These are phyloP conservation scores for Megaleporinus macrocephalus DNA, from an alignment of 2,113 vertebrate genomes.

Conservation along the genomic window DNA sequence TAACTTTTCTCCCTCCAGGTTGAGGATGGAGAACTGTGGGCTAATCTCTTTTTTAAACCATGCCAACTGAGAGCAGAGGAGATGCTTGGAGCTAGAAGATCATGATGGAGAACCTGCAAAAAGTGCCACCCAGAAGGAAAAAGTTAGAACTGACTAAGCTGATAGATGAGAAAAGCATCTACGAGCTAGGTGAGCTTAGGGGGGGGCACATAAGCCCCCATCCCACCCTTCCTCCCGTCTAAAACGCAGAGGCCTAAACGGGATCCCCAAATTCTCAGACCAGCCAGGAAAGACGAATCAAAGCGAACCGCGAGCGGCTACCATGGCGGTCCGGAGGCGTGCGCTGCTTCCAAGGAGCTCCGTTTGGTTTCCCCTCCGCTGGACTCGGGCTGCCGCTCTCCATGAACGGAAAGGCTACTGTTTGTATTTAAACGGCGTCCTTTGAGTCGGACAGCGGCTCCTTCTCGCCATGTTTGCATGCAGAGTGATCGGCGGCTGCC, in stretches of 20 bases:
- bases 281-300: conserved; percentile 17
- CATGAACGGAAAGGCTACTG: conserved; percentile 62
- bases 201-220: not conserved
- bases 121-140: not conserved
- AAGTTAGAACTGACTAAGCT: no score
- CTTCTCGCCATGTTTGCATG: conserved; percentile 63
- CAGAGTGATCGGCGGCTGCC: conserved; percentile 50
- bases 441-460: conserved; percentile 41
- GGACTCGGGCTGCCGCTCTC: conserved; percentile 63
- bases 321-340: conserved; percentile 74
- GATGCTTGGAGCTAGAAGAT: no score
- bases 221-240: not conserved
- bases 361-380: conserved; percentile 61
- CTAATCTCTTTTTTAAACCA: no score
- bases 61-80: no score
- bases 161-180: not conserved
- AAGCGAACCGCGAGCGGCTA: conserved; percentile 51
- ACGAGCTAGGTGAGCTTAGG: not conserved
- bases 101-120: no score
- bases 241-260: conserved; percentile 40
- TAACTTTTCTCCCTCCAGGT: no score
- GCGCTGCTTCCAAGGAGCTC: conserved; percentile 61
- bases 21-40: no score
- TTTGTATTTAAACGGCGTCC: conserved; percentile 51
- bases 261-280: conserved; percentile 23